These are phyloP conservation scores for Glossophaga mutica DNA, from an alignment of 2,797 vertebrate species.

Conservation along the genomic window DNA sequence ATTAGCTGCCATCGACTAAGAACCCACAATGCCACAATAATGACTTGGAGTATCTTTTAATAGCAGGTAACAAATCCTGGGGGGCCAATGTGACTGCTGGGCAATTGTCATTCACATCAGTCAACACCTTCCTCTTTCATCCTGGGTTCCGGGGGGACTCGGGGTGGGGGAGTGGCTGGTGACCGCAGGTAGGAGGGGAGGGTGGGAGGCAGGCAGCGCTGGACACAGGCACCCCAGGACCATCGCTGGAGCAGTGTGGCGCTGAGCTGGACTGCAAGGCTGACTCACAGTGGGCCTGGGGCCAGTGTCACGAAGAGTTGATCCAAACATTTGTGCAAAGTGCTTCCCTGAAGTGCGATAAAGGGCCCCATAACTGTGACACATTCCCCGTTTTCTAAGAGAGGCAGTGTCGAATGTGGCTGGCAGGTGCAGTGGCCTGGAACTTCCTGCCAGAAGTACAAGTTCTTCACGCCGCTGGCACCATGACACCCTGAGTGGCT, in stretches of 20 bases:
- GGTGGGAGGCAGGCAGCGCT: too few relatives aligned
- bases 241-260: neutral
- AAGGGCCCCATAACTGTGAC: constrained; percentile 13
- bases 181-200: neutral
- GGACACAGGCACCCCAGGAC: neutral
- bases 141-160: neutral
- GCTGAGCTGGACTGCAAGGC: neutral
- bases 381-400: neutral
- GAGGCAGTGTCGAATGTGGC: neutral
- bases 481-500: neutral
- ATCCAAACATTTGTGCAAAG: constrained; percentile 49
- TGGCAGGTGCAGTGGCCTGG: neutral
- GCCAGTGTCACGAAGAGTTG: constrained; percentile 10
- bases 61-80: constrained; percentile 47
- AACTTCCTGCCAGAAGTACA: neutral
- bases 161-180: neutral
- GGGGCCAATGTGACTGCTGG: constrained; percentile 40
- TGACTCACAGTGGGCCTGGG: constrained; percentile 25
- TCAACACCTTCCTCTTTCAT: neutral
- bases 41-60: constrained; percentile 72
- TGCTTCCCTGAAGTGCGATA: neutral
- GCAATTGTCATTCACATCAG: constrained; percentile 26
- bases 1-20: constrained; percentile 51
- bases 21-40: constrained; percentile 14
- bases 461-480: neutral